Evolutionary conservation across 2,113 vertebrate species (phyloP).

Genomic region (Nicator chloris): DNA sequence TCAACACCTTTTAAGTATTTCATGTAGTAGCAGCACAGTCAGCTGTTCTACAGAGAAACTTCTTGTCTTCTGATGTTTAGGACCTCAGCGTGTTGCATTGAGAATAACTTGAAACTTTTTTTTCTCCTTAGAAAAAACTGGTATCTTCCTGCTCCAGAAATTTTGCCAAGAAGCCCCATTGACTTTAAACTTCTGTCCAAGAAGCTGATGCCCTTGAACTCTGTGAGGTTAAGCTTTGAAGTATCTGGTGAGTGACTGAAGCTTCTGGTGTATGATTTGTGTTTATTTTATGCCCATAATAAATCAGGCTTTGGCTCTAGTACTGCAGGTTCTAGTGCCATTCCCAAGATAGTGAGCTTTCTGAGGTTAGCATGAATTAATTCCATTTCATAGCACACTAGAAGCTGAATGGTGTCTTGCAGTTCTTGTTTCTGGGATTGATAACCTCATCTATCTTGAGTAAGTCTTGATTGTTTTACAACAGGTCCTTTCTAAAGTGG

Average conservation of each 20-base stretch:
- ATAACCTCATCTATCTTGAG: not conserved
- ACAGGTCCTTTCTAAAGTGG: not conserved
- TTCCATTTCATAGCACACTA: not conserved
- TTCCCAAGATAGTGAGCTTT: not conserved
- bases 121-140: constrained; percentile 85
- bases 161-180: constrained; percentile 77
- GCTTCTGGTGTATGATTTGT: not conserved
- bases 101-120: not conserved
- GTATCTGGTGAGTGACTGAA: constrained; percentile 76
- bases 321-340: not conserved
- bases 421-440: not conserved
- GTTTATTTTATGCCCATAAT: not conserved
- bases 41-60: not conserved
- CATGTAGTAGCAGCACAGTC: not conserved
- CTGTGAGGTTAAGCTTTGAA: constrained; percentile 84
- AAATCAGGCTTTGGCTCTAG: not conserved
- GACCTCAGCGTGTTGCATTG: not conserved
- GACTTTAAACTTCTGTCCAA: constrained; percentile 84
- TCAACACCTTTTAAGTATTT: not conserved
- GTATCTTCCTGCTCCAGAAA: constrained; percentile 88
- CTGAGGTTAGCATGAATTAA: not conserved
- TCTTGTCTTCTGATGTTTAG: not conserved
- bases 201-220: constrained; percentile 80
- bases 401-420: not conserved
- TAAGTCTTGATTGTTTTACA: not conserved